These are phyloP conservation scores for Phymanthus crucifer DNA, from an alignment of 92 coral and sea anemone species.

Conservation along the genomic window DNA sequence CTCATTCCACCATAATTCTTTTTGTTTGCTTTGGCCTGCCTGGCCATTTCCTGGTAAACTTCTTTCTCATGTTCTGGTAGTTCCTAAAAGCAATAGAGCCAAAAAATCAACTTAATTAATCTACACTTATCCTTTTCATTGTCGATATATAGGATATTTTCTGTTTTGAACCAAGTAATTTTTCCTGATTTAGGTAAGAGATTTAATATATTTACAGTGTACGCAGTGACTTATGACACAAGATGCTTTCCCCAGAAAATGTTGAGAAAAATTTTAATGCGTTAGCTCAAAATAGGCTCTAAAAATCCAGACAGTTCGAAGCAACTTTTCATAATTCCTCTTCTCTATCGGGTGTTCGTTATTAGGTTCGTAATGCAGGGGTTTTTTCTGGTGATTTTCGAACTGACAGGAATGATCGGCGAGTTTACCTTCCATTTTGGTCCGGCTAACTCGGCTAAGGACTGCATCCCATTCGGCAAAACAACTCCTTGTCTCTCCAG, in stretches of 20 bases:
- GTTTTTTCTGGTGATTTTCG: not conserved
- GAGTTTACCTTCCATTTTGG: constrained; percentile 90
- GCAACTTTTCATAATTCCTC: too few species aligned
- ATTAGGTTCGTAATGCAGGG: not conserved
- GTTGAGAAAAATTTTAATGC: too few species aligned
- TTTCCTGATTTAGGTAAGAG: too few species aligned
- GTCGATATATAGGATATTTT: too few species aligned
- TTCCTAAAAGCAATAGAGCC: constrained; percentile 40
- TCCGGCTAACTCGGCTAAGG: constrained; percentile 93
- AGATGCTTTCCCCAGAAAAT: too few species aligned
- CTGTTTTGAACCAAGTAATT: too few species aligned
- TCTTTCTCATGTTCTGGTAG: constrained; percentile 85
- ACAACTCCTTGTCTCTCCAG: constrained; percentile 92
- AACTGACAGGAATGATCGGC: not conserved
- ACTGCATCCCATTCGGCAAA: constrained; percentile 88
- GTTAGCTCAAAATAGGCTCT: too few species aligned
- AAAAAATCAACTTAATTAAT: not conserved
- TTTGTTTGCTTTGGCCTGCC: constrained; percentile 70
- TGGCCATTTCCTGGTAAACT: constrained; percentile 86
- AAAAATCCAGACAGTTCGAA: too few species aligned
- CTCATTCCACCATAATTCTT: constrained; percentile 52
- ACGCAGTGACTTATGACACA: too few species aligned
- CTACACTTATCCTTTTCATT: too few species aligned
- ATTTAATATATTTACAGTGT: too few species aligned
- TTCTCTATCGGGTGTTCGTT: not conserved